phyloP scores from a whole-genome alignment of 2,888 invertebrate genomes.

The Archips xylosteana region DNA sequence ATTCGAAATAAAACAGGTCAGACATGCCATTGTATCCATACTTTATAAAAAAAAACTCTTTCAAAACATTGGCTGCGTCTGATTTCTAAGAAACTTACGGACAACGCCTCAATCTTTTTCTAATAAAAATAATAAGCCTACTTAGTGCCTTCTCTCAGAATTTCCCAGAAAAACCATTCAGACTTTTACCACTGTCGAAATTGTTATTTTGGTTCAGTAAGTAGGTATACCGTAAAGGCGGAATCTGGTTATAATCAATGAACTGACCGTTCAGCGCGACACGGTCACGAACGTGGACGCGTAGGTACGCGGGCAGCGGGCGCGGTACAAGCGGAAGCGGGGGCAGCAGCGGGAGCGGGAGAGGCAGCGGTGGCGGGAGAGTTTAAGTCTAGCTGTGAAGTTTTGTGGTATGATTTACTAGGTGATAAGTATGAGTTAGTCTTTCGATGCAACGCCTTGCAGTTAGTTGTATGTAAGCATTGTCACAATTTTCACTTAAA shows the following conservation, averaged over 20 bases:
- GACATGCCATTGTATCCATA: no score
- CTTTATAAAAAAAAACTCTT: neutral
- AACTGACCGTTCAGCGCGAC: slow-evolving; percentile 74
- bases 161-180: slow-evolving; percentile 35
- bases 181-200: slow-evolving; percentile 35
- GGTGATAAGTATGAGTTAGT: no score
- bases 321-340: slow-evolving; percentile 45
- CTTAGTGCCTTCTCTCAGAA: neutral
- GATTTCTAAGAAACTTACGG: neutral
- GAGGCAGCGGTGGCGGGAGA: slow-evolving; percentile 44
- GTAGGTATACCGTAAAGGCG: slow-evolving; percentile 59
- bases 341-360: slow-evolving; percentile 47
- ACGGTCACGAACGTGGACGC: slow-evolving; percentile 83
- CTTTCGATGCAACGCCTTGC: no score
- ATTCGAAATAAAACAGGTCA: no score
- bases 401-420: no score
- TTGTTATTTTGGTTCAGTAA: slow-evolving; percentile 58
- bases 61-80: neutral
- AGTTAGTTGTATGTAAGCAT: no score
- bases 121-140: neutral
- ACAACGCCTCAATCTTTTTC: neutral
- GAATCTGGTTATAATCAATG: slow-evolving; percentile 80
- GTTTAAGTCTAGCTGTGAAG: no score
- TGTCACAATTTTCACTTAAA: no score
- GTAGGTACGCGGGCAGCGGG: slow-evolving; percentile 67